Evolutionary conservation across 2,888 invertebrate species (phyloP).

Genomic region (Amblyteles armatorius): DNA sequence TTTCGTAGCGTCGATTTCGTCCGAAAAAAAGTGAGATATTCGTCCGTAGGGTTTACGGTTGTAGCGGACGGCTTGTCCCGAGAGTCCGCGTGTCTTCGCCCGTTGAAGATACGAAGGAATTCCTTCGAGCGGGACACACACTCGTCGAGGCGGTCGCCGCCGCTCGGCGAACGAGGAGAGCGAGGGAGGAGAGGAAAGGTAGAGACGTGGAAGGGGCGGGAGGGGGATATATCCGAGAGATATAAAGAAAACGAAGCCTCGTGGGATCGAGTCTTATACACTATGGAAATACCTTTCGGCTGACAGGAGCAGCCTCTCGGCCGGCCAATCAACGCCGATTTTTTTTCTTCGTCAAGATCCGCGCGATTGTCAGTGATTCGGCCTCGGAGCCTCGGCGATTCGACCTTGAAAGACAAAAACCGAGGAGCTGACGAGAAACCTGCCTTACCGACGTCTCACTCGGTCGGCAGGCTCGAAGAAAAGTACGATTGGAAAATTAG

Average conservation of each 20-base stretch:
- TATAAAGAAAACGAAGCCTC: constrained; percentile 52
- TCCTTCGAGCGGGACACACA: constrained; percentile 33
- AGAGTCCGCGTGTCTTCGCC: constrained; percentile 38
- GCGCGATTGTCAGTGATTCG: constrained; percentile 61
- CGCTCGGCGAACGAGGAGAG: not conserved
- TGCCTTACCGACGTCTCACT: not conserved
- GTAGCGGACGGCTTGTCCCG: not conserved
- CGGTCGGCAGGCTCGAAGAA: not conserved
- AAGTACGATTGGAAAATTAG: not conserved
- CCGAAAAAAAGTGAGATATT: constrained; percentile 27
- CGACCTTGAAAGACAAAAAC: not conserved
- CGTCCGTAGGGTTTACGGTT: not conserved
- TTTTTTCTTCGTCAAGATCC: not conserved
- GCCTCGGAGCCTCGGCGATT: not conserved
- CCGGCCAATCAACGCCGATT: constrained; percentile 25
- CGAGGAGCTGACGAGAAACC: not conserved
- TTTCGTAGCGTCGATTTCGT: constrained; percentile 6
- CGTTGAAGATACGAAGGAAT: constrained; percentile 53
- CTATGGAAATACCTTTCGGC: constrained; percentile 63
- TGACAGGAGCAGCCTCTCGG: constrained; percentile 23
- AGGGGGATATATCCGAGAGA: constrained; percentile 24
- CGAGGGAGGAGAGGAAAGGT: not conserved
- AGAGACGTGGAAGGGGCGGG: not conserved
- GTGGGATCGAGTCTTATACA: constrained; percentile 35
- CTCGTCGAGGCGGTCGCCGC: constrained; percentile 9